Conservation (phyloP, 2,797 vertebrate genomes). For the Acropternis orthonyx region DNA sequence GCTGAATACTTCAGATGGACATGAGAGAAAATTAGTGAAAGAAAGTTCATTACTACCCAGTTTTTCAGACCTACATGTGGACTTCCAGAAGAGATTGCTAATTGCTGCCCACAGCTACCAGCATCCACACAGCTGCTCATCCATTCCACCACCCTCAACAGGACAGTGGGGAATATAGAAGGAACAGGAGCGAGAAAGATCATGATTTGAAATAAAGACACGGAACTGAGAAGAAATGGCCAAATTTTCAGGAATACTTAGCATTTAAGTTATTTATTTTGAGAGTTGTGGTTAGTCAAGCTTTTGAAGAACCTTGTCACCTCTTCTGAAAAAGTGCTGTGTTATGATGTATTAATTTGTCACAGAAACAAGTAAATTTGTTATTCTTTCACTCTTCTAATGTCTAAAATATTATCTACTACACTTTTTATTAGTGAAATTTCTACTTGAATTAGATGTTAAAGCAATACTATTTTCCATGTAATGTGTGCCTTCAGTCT, state of each 20-base stretch:
- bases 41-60: neutral
- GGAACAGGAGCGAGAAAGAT: neutral
- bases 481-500: neutral
- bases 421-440: neutral
- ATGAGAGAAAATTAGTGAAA: neutral
- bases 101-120: neutral
- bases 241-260: neutral
- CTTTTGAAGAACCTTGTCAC: neutral
- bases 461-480: neutral
- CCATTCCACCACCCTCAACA: neutral
- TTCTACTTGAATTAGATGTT: neutral
- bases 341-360: neutral
- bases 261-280: neutral
- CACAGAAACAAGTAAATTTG: neutral
- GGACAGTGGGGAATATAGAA: neutral
- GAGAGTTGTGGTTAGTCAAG: neutral
- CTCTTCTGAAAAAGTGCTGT: neutral
- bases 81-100: neutral
- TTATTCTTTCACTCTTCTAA: neutral
- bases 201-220: neutral
- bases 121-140: neutral
- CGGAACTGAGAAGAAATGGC: neutral
- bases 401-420: neutral
- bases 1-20: neutral
- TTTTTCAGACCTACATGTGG: neutral